These are phyloP conservation scores for Taenioides sp. DNA, from an alignment of 2,797 vertebrate genomes.

Conservation along the genomic window DNA sequence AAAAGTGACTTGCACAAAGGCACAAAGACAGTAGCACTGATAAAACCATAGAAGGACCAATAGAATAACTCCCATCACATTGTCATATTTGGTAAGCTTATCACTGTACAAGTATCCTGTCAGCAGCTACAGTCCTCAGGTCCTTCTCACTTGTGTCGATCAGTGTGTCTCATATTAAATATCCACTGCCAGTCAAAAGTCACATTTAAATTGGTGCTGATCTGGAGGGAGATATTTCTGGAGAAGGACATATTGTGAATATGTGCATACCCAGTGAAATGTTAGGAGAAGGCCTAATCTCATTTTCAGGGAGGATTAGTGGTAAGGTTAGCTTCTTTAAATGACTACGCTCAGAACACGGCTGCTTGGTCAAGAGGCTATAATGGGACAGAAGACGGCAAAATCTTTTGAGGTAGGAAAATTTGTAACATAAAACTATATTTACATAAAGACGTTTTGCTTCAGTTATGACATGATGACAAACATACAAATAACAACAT, in stretches of 20 bases:
- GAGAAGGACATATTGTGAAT: conserved; percentile 50
- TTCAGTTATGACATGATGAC: too few relatives aligned
- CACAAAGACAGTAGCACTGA: not conserved
- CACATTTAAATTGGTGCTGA: conserved; percentile 53
- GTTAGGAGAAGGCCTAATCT: conserved; percentile 59
- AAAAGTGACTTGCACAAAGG: not conserved
- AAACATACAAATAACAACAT: too few relatives aligned
- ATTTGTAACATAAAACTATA: not conserved
- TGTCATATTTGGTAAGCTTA: not conserved
- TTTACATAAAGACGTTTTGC: too few relatives aligned
- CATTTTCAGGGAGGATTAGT: conserved; percentile 51
- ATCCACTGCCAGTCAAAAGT: conserved; percentile 47
- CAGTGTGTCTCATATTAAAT: conserved; percentile 48
- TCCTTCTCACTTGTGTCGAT: conserved; percentile 20
- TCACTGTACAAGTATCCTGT: conserved; percentile 6
- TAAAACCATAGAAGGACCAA: too few relatives aligned
- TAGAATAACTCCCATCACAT: too few relatives aligned
- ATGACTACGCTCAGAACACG: conserved; percentile 36
- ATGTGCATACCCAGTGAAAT: conserved; percentile 62
- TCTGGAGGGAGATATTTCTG: conserved; percentile 50
- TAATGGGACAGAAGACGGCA: not conserved
- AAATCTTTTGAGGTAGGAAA: not conserved
- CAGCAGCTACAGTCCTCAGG: not conserved
- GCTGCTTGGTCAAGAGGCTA: conserved; percentile 24
- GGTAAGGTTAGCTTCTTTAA: conserved; percentile 50